Evolutionary conservation across 2,113 vertebrate species (phyloP).

Genomic region (Bos indicus): DNA sequence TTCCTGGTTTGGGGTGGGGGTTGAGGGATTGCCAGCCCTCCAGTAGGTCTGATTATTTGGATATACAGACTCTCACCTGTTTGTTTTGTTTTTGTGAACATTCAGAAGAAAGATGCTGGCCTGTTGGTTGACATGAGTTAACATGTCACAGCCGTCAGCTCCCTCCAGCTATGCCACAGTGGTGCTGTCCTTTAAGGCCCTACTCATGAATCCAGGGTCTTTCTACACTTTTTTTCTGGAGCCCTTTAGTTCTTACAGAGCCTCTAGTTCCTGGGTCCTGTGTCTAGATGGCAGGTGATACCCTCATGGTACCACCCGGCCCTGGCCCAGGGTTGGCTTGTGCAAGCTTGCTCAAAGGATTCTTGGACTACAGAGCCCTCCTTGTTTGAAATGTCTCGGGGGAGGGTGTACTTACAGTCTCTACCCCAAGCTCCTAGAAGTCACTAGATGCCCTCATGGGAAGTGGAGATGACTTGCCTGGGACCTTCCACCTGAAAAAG

Average conservation of each 20-base stretch:
- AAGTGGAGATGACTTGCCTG: not conserved
- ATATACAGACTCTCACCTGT: not conserved
- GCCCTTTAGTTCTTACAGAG: not conserved
- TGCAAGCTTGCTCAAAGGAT: not conserved
- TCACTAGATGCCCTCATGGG: not conserved
- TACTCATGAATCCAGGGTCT: not conserved
- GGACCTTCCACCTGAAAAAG: not conserved
- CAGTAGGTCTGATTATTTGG: too few species aligned
- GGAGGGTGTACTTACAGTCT: not conserved
- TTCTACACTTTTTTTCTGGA: too few species aligned
- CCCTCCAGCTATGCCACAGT: not conserved
- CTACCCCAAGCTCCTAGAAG: not conserved
- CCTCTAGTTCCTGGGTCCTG: not conserved
- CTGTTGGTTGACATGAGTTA: not conserved
- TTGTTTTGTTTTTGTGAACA: not conserved
- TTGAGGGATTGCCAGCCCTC: too few species aligned
- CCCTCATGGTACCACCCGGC: not conserved
- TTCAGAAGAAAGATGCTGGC: not conserved
- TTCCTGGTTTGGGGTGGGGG: not conserved
- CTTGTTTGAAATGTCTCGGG: not conserved
- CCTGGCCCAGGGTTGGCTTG: not conserved
- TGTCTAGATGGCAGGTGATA: not conserved
- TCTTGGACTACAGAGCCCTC: not conserved
- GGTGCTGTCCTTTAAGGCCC: not conserved
- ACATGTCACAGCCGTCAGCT: accelerated